Base-by-base conservation (phyloP, 64 coral and sea anemone genomes). In the Stichodactyla helianthus region DNA sequence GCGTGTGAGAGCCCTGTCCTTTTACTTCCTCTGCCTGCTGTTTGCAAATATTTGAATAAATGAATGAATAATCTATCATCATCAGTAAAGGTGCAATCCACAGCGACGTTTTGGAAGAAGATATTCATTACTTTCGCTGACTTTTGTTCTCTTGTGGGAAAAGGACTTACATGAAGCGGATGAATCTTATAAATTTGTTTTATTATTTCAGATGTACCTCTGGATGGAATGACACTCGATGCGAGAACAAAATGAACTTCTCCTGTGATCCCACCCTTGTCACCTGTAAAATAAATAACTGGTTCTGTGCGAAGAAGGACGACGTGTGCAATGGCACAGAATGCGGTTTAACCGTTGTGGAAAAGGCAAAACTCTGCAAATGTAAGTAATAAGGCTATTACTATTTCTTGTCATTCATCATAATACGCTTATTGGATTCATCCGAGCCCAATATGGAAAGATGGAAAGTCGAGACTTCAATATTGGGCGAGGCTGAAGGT, bases 221-320 rank as follows among this genome's bases (percentile, higher is more conserved):
- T 6, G 81, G 85, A 60, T 96, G 91, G 84, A 55, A 28, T 53
- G 94, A 91, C 17, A 52, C 63, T 58, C 88, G 94, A 31, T 96
- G 94, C 28, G 50, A 93, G 4, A 64, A 82, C 15, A 93, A 57
- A 61, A 62, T 87, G 18, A 93, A 88, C 51, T 96, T 92, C 31
- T 50, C 83, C 6, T 96, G 94, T 17, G 53, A 84, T 7, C 9
- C 54, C 15, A 52, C 28, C 31, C 63, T 79, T 7, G 70, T 87
- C 54, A 60, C 52, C 1, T 96, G 94, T 50, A 87, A 81, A 26
- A 56, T 88, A 50, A 89, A 89, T 19, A 85, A 87, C 71, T 93
- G 91, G 91, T 85, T 83, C 79, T 96, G 94, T 54, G 85, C 74
- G 0, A 65, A 77, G 22, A 90, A 84, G 10, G 59, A 25, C 1